Evolutionary conservation across 1,140 invertebrate genomes (phyloP).

Genomic region (Hormaphis cornu): DNA sequence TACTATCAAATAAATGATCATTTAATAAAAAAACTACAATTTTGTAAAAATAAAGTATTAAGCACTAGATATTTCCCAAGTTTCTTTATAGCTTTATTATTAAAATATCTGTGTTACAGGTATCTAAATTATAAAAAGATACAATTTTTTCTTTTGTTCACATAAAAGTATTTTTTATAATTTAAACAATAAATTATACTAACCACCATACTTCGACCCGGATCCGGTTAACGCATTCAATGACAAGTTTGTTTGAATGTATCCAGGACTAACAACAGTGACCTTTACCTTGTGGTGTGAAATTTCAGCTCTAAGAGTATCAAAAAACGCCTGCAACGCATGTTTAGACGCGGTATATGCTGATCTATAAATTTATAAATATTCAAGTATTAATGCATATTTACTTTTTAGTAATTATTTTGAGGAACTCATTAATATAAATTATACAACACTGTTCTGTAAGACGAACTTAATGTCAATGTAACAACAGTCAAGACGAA

Average conservation of each 20-base stretch:
- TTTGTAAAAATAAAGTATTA: no score
- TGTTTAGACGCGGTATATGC: slow-evolving; percentile 91
- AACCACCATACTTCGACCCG: slow-evolving; percentile 70
- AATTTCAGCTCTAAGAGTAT: slow-evolving; percentile 73
- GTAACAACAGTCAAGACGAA: neutral
- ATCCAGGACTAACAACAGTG: slow-evolving; percentile 75
- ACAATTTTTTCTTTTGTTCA: no score
- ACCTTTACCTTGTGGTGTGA: slow-evolving; percentile 63
- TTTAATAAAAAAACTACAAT: no score
- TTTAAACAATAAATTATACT: slow-evolving; percentile 37
- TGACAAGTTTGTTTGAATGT: slow-evolving; percentile 79
- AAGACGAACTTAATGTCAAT: no score
- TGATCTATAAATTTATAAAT: slow-evolving; percentile 47
- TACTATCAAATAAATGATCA: no score
- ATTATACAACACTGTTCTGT: no score
- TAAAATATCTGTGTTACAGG: neutral
- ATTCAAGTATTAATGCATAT: slow-evolving; percentile 4
- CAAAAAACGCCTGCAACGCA: slow-evolving; percentile 80
- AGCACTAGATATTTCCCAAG: no score
- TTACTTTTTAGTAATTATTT: no score
- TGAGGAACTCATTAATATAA: no score
- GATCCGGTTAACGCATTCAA: slow-evolving; percentile 73
- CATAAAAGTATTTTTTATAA: no score
- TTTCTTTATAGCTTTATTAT: neutral
- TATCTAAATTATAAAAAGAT: no score